Conservation (phyloP, 2,797 vertebrate species). For the Orientallactaga sibirica region DNA sequence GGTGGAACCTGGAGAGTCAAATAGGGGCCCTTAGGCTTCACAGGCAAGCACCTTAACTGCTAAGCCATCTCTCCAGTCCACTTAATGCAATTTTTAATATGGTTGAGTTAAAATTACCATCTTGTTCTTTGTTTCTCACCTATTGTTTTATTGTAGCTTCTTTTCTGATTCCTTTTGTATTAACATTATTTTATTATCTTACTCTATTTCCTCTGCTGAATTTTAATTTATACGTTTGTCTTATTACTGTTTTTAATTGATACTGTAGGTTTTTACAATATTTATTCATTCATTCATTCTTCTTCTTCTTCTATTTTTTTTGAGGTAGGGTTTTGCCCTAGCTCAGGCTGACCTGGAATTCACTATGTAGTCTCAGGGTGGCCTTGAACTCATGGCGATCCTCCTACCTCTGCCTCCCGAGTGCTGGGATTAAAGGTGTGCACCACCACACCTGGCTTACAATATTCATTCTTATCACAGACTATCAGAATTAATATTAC, state of each 20-base stretch:
- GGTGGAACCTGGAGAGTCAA: too few species aligned
- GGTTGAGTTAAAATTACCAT: not conserved
- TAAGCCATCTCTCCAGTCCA: not conserved
- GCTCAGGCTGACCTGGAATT: too few species aligned
- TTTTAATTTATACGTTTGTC: conserved; percentile 16
- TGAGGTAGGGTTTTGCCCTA: too few species aligned
- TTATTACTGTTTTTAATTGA: conserved; percentile 42
- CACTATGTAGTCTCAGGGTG: too few species aligned
- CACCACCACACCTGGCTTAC: not conserved
- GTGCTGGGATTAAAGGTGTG: too few species aligned
- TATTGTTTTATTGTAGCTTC: not conserved
- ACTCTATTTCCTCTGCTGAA: not conserved
- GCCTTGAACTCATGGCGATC: too few species aligned
- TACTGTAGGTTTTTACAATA: not conserved
- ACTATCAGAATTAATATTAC: not conserved
- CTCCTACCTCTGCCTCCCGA: too few species aligned
- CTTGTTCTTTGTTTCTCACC: conserved; percentile 21
- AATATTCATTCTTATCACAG: not conserved
- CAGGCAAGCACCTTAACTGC: too few species aligned
- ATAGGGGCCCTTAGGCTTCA: too few species aligned
- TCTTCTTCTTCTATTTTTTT: too few species aligned
- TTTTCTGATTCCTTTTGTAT: conserved; percentile 1
- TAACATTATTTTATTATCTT: not conserved
- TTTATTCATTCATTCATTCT: too few species aligned
- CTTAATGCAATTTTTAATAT: not conserved